Evolutionary conservation across 2,113 vertebrate species (phyloP).

Genomic region (Elephas maximus): DNA sequence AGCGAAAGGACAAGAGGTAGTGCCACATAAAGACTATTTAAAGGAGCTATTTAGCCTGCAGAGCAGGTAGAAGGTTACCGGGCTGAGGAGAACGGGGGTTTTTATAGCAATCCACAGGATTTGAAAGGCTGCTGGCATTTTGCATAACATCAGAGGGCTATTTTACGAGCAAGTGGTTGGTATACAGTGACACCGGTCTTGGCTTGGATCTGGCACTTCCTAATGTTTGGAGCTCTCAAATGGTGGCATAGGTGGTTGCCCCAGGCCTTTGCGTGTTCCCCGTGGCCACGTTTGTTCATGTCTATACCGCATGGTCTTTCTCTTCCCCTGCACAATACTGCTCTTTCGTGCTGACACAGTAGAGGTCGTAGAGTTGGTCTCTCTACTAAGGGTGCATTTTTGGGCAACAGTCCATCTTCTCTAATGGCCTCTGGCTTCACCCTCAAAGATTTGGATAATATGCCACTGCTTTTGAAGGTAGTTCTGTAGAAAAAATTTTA

Average conservation of each 20-base stretch:
- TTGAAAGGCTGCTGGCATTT: slow-evolving; percentile 32
- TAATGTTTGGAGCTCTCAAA: not conserved
- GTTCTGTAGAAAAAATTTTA: not conserved
- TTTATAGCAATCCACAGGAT: slow-evolving; percentile 19
- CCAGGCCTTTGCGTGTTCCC: not conserved
- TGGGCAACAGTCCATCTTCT: not conserved
- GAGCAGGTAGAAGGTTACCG: not conserved
- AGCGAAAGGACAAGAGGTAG: not conserved
- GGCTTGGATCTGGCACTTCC: not conserved
- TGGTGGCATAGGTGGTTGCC: not conserved
- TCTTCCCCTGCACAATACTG: not conserved
- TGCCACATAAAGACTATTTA: not conserved
- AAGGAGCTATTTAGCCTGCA: slow-evolving; percentile 27
- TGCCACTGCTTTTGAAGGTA: not conserved
- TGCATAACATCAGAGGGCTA: not conserved
- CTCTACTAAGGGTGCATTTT: not conserved
- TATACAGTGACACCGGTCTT: not conserved
- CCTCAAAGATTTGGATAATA: not conserved
- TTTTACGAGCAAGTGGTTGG: not conserved
- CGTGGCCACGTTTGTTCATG: not conserved
- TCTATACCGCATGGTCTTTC: not conserved
- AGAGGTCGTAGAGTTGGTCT: not conserved
- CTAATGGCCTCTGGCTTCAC: not conserved
- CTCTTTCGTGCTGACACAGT: not conserved
- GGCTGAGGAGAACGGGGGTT: slow-evolving; percentile 33